A percentile compares a stretch with the other conserved stretches of the same genome.
phyloP scores from a whole-genome alignment of 53 echinoderm and acorn worm species.

The Holothuria scabra region DNA sequence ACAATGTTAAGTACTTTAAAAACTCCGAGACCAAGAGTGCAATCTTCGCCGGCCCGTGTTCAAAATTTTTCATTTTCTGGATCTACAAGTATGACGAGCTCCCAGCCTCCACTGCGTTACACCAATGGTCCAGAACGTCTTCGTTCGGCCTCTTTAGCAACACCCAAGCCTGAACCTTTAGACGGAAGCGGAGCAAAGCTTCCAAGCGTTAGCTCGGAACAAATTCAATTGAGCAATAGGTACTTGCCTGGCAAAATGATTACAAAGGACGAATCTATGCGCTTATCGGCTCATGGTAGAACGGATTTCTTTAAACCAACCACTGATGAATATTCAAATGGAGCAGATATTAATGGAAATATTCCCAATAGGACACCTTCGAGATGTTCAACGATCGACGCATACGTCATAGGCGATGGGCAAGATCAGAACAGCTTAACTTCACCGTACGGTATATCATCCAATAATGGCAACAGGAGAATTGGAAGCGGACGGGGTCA shows the following conservation, averaged over 20 bases:
- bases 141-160: constrained; percentile 8
- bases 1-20: background rate
- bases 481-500: constrained; percentile 37
- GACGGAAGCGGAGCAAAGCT: constrained; percentile 30
- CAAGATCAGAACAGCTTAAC: background rate
- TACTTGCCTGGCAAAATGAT: constrained; percentile 39
- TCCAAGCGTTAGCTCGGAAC: constrained; percentile 56
- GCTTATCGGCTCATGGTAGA: constrained; percentile 43
- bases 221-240: constrained; percentile 43
- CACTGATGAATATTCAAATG: constrained; percentile 30
- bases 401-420: constrained; percentile 74
- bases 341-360: background rate
- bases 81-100: background rate
- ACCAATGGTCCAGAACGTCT: constrained; percentile 2
- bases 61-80: constrained; percentile 11
- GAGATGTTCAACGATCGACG: constrained; percentile 89
- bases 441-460: background rate
- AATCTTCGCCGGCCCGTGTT: constrained; percentile 19
- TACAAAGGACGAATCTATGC: constrained; percentile 27
- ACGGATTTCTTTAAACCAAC: constrained; percentile 39
- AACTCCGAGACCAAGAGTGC: background rate
- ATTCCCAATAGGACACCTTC: constrained; percentile 67
- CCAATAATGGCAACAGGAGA: background rate
- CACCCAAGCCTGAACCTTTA: constrained; percentile 3
- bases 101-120: background rate